Percentiles rank a stretch among this genome's conserved stretches.
These are phyloP conservation scores for Antheraea pernyi DNA, from an alignment of 1,140 invertebrate species.

Conservation along the genomic window DNA sequence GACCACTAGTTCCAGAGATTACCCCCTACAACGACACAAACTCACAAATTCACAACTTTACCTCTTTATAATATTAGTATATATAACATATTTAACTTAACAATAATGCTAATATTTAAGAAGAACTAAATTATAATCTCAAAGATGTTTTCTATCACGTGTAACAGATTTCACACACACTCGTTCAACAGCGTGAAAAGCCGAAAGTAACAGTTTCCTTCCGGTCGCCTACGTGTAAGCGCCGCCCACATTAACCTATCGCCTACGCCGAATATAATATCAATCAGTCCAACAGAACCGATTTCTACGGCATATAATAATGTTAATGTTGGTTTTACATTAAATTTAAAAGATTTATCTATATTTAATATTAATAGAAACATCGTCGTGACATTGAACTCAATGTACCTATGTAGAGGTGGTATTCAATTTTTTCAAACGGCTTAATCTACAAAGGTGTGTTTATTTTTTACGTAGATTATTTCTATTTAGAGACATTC, in stretches of 20 bases:
- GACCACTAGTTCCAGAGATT: too few relatives aligned
- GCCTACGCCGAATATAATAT: slow-evolving; percentile 51
- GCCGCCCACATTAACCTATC: slow-evolving; percentile 38
- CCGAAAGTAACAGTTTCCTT: slow-evolving; percentile 60
- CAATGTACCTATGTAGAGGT: too few relatives aligned
- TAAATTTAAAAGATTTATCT: background rate
- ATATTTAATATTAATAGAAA: slow-evolving; percentile 4
- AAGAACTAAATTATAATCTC: background rate
- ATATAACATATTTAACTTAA: too few relatives aligned
- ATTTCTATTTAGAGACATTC: slow-evolving; percentile 2
- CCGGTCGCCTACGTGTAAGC: slow-evolving; percentile 67
- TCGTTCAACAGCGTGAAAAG: background rate
- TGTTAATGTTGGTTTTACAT: slow-evolving; percentile 8
- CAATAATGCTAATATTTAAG: background rate
- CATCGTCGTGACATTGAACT: background rate
- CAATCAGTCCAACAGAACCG: slow-evolving; percentile 58
- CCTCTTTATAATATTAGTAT: too few relatives aligned
- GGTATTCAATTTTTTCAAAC: too few relatives aligned
- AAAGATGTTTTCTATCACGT: background rate
- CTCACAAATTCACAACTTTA: too few relatives aligned
- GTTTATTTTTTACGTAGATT: background rate
- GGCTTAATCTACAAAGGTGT: background rate
- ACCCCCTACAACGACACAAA: too few relatives aligned
- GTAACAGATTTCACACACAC: background rate
- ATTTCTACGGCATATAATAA: slow-evolving; percentile 44